Conservation (phyloP, 2,797 vertebrate species). For the Clarias laeviceps region DNA sequence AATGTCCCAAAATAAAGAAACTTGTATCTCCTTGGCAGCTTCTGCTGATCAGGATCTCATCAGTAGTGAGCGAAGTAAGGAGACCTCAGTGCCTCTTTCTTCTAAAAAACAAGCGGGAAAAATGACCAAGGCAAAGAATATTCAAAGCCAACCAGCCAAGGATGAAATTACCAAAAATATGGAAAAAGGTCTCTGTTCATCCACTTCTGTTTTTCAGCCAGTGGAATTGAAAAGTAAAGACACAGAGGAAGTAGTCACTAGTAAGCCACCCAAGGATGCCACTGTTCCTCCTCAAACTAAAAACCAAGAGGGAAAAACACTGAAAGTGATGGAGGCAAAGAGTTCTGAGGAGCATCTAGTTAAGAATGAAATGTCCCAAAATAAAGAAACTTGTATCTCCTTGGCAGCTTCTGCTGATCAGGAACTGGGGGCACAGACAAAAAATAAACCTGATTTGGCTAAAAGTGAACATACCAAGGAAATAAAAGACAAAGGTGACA, state of each 20-base stretch:
- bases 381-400: slow-evolving; percentile 8
- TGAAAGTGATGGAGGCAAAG: not conserved
- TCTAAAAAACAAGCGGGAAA: slow-evolving; percentile 26
- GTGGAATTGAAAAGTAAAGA: slow-evolving; percentile 28
- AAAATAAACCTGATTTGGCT: slow-evolving; percentile 46
- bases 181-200: slow-evolving; percentile 18
- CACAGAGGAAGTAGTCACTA: slow-evolving; percentile 1
- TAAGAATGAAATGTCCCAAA: slow-evolving; percentile 3
- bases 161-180: not conserved
- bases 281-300: slow-evolving; percentile 9
- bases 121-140: slow-evolving; percentile 17
- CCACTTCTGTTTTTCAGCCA: not conserved
- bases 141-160: not conserved
- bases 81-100: not conserved
- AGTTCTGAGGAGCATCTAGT: slow-evolving; percentile 7
- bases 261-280: not conserved
- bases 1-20: slow-evolving; percentile 24
- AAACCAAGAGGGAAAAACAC: slow-evolving; percentile 18
- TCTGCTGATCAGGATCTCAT: slow-evolving; percentile 8
- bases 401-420: slow-evolving; percentile 9
- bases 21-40: not conserved
- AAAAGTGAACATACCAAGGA: slow-evolving; percentile 46
- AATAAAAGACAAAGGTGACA: slow-evolving; percentile 24
- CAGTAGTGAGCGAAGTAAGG: not conserved
- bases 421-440: not conserved